Conservation (phyloP, 2,113 vertebrate species). For the Syngnathus scovelli region DNA sequence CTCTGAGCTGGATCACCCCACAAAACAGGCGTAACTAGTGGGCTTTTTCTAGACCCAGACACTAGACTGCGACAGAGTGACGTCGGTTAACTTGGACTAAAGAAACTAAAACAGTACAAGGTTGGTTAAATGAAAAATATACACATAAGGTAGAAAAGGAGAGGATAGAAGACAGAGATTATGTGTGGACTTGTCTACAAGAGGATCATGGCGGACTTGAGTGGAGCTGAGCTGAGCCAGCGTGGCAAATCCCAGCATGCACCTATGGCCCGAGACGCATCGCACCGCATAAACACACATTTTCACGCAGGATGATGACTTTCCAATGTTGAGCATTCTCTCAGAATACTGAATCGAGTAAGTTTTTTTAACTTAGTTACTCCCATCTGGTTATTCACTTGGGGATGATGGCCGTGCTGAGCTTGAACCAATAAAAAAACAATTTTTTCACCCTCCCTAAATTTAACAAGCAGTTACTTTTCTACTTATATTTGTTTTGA, state of each 20-base stretch:
- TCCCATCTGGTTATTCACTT: no score
- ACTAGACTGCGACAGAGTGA: background rate
- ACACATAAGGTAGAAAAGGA: background rate
- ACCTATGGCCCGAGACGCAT: slow-evolving; percentile 37
- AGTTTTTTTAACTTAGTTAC: background rate
- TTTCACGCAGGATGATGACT: background rate
- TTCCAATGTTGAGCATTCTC: background rate
- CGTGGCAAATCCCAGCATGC: slow-evolving; percentile 56
- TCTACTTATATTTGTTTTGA: background rate
- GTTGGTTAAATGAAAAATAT: background rate
- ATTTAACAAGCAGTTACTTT: background rate
- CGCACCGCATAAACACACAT: background rate
- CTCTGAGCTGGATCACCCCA: slow-evolving; percentile 23
- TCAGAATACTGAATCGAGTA: background rate
- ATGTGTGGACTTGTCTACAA: slow-evolving; percentile 57
- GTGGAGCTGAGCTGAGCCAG: slow-evolving; percentile 53
- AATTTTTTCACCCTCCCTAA: background rate
- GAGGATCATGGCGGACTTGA: slow-evolving; percentile 69
- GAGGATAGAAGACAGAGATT: slow-evolving; percentile 30
- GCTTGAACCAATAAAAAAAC: background rate
- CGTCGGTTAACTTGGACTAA: background rate
- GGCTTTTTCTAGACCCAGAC: slow-evolving; percentile 25
- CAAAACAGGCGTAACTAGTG: slow-evolving; percentile 32
- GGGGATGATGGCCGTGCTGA: background rate
- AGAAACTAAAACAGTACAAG: background rate